Conservation (phyloP, 64 coral and sea anemone genomes). For the Stylophora pistillata region DNA sequence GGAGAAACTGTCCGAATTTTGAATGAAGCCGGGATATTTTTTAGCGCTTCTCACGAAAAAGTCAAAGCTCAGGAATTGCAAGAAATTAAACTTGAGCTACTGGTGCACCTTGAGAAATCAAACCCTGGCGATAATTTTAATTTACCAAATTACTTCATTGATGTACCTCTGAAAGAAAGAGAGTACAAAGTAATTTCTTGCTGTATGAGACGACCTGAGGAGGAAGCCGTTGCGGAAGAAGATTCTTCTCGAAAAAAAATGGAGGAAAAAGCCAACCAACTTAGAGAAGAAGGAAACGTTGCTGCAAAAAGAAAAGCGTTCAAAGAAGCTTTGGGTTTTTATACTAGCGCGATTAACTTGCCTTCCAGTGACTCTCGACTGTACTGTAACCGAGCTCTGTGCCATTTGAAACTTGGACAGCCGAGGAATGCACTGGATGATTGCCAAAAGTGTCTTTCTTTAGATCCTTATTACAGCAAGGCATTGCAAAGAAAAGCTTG, state of each 20-base stretch:
- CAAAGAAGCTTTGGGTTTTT: conserved; percentile 30
- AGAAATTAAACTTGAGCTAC: conserved; percentile 49
- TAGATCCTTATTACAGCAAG: conserved; percentile 42
- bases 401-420: conserved; percentile 30
- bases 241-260: not conserved
- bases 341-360: conserved; percentile 53
- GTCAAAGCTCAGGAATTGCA: conserved; percentile 66
- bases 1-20: conserved; percentile 55
- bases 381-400: conserved; percentile 46
- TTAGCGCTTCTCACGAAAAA: conserved; percentile 65
- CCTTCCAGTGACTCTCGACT: conserved; percentile 36
- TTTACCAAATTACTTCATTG: not conserved
- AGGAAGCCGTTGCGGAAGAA: not conserved
- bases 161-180: conserved; percentile 53
- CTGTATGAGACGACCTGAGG: conserved; percentile 43
- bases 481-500: conserved; percentile 57
- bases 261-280: not conserved
- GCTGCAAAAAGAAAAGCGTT: conserved; percentile 30
- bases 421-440: conserved; percentile 48
- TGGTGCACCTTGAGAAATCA: conserved; percentile 45
- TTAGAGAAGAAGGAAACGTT: conserved; percentile 63
- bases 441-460: conserved; percentile 51
- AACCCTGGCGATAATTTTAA: not conserved
- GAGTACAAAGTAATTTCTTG: conserved; percentile 67
- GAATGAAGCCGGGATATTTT: conserved; percentile 68